Conservation (phyloP, 2,797 vertebrate species). For the Liasis olivaceus region DNA sequence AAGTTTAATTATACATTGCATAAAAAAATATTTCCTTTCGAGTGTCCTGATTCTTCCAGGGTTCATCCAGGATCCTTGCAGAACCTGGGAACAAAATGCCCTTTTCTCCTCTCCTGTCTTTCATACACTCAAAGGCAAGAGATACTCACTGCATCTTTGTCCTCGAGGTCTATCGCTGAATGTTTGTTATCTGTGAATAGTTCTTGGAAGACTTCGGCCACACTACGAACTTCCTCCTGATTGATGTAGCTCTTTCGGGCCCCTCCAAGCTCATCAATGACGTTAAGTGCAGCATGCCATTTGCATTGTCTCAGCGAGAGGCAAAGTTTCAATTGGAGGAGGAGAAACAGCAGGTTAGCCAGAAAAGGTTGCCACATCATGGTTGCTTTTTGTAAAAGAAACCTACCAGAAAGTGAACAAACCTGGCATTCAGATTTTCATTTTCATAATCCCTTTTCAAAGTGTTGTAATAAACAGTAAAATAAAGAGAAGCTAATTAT, state of each 20-base stretch:
- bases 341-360: neutral
- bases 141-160: conserved; percentile 15
- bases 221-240: neutral
- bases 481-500: neutral
- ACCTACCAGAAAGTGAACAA: neutral
- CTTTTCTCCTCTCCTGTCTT: neutral
- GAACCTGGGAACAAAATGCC: neutral
- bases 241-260: neutral
- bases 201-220: neutral
- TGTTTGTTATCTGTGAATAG: neutral
- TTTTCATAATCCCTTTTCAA: neutral
- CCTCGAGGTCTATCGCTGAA: neutral
- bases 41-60: neutral
- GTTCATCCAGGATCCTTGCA: neutral
- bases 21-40: neutral
- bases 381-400: too few relatives aligned
- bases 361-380: neutral
- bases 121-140: neutral
- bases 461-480: neutral
- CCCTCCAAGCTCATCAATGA: accelerated
- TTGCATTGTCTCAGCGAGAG: accelerated
- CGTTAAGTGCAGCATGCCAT: neutral
- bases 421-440: neutral
- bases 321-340: neutral
- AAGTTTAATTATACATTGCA: neutral